These are phyloP conservation scores for Sebastes diaconus DNA, from an alignment of 2,797 vertebrate species.

Conservation along the genomic window DNA sequence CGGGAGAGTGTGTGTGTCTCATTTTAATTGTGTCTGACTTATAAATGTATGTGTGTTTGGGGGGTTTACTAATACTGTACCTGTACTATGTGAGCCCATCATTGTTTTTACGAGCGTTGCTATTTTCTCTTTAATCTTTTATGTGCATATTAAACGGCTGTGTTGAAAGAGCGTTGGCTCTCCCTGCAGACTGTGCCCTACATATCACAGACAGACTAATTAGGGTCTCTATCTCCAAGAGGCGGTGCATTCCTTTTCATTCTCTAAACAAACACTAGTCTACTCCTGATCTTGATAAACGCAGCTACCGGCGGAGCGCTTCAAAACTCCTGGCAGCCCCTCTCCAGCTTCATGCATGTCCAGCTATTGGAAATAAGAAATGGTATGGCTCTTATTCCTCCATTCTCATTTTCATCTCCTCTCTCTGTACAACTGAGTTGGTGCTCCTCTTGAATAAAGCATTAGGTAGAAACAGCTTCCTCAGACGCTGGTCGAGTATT, in stretches of 20 bases:
- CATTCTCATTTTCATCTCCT: conserved; percentile 18
- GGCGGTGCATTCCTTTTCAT: conserved; percentile 28
- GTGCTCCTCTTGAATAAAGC: conserved; percentile 15
- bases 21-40: not conserved
- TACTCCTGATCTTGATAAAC: conserved; percentile 30
- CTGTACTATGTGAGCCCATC: conserved; percentile 2
- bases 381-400: not conserved
- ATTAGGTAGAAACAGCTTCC: conserved; percentile 8
- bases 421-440: not conserved
- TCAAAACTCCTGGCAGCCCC: not conserved
- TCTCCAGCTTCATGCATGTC: not conserved
- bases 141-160: conserved; percentile 74
- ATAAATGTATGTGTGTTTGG: not conserved
- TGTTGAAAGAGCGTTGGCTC: conserved; percentile 53
- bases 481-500: not conserved
- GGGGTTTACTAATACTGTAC: not conserved
- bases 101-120: conserved; percentile 42
- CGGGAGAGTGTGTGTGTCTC: not conserved
- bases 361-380: not conserved
- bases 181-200: conserved; percentile 62
- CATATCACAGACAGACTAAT: conserved; percentile 74
- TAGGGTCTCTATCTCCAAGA: conserved; percentile 54
- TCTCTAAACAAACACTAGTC: conserved; percentile 59
- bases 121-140: conserved; percentile 77
- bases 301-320: not conserved